phyloP scores from a whole-genome alignment of 2,888 invertebrate genomes.

The Timandra comae region DNA sequence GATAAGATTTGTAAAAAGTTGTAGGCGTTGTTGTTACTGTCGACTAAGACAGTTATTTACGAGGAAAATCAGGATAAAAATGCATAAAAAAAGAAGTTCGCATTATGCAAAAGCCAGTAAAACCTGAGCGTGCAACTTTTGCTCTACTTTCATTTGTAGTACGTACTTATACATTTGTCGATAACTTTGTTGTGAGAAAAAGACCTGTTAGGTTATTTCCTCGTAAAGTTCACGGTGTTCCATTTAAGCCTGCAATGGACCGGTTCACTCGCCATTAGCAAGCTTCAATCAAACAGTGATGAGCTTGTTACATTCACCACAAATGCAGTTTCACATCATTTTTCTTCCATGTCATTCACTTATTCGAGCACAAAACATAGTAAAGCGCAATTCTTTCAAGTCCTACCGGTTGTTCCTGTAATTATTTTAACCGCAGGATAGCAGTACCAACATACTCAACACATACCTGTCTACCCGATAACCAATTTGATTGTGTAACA shows the following conservation, averaged over 20 bases:
- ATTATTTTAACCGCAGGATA: slow-evolving; percentile 14
- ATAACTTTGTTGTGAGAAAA: background rate
- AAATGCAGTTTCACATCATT: slow-evolving; percentile 14
- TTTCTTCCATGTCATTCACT: slow-evolving; percentile 18
- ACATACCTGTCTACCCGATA: slow-evolving; percentile 31
- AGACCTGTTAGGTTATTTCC: too few relatives aligned
- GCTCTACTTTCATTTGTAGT: too few relatives aligned
- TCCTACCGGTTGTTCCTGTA: slow-evolving; percentile 14
- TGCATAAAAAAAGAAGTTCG: slow-evolving; percentile 11
- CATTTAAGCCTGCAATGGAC: slow-evolving; percentile 7
- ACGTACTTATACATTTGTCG: too few relatives aligned
- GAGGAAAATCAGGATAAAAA: slow-evolving; percentile 12
- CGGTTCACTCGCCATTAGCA: slow-evolving; percentile 17
- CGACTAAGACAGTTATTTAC: slow-evolving; percentile 10
- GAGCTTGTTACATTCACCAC: slow-evolving; percentile 10
- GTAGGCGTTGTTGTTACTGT: background rate
- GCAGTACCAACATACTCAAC: slow-evolving; percentile 19
- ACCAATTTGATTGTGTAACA: slow-evolving; percentile 53
- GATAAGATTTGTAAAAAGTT: too few relatives aligned
- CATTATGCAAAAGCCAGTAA: slow-evolving; percentile 12
- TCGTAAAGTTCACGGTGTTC: too few relatives aligned
- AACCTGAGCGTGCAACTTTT: too few relatives aligned
- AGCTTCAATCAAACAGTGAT: slow-evolving; percentile 14
- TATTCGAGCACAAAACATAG: slow-evolving; percentile 19
- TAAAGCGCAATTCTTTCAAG: slow-evolving; percentile 20